Base-by-base conservation (phyloP, 2,797 vertebrate genomes). In the Tarsius wallacei region DNA sequence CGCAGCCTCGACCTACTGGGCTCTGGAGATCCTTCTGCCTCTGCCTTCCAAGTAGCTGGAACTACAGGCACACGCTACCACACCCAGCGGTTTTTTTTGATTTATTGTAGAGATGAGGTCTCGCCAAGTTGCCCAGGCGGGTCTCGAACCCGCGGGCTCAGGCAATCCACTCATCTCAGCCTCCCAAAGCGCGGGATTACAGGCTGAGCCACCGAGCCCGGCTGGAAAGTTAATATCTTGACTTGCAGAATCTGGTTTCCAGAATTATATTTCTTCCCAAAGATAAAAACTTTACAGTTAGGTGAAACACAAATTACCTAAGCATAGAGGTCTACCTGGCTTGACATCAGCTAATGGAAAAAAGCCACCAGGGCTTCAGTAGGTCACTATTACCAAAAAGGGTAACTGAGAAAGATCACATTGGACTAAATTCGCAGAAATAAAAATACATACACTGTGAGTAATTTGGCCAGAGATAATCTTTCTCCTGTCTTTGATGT, bases 381-480 rank as follows among this genome's bases (percentile, higher is more conserved):
- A 47, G 61, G 1, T 71, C 70, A 74, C 15, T 91, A 68, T 61
- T 57, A 74, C 26, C 19, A 76, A 21, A 61, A 42, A 47, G 15
- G 71, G 6, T 19, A 49, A 47, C 19, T 0, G 47, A 74, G 66
- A 66, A 51, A 81, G 47, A 55, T 21, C 83, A 13, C 21, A 90
- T 57, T 51, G 17, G 47, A 42, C 19, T 73, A 22, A 86, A 76
- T 78, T 63, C 26, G 64, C 53, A 91, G 26, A 91, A 90, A 90
- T 95, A 97, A 82, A 86, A 74, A 66, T n/a, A 74, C 13, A 83
- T 42, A 77, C 17, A 90, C 76, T 93, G 12, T 42, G 42, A 91
- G 53, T 68, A 59, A 76, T 51, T 70, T 47, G 28, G 19, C 19
- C n/a, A 28, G 55, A 93, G 74, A 47, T 66, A 26, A 53, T 5